Conservation (phyloP, 2,797 vertebrate species). For the Discoglossus pictus region DNA sequence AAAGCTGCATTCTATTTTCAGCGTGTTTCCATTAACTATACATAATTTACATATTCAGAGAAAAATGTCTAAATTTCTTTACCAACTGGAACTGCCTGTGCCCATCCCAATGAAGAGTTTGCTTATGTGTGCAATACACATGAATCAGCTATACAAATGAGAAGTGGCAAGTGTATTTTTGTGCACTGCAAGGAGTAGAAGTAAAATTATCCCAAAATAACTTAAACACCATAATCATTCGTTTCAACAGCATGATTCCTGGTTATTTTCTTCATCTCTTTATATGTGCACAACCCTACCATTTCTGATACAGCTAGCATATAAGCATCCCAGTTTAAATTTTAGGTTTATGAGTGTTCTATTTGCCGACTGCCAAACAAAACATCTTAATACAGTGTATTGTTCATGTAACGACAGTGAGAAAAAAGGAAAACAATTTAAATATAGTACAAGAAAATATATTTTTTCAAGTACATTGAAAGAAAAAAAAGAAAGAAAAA, state of each 20-base stretch:
- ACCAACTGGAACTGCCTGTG: conserved; percentile 27
- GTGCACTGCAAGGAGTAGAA: conserved; percentile 12
- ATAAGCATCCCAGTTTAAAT: no score
- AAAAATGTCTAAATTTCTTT: conserved; percentile 32
- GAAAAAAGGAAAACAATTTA: no score
- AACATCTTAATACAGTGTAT: no score
- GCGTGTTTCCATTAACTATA: conserved; percentile 29
- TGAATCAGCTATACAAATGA: conserved; percentile 27
- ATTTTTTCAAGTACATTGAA: no score
- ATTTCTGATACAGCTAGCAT: background rate
- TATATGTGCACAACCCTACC: conserved; percentile 1
- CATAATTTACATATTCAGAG: conserved; percentile 46
- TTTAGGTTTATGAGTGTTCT: no score
- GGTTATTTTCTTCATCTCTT: conserved; percentile 11
- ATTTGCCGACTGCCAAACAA: no score
- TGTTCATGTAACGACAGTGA: no score
- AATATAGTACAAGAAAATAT: no score
- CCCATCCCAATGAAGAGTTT: conserved; percentile 4
- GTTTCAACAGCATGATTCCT: conserved; percentile 20
- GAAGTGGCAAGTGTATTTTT: conserved; percentile 12
- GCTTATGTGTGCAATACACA: conserved; percentile 12
- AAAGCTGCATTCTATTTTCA: conserved; percentile 41
- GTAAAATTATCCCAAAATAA: conserved; percentile 39
- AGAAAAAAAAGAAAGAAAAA: no score
- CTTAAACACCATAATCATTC: conserved; percentile 43